Conservation (phyloP, 2,888 invertebrate genomes). For the Fabriciana adippe region DNA sequence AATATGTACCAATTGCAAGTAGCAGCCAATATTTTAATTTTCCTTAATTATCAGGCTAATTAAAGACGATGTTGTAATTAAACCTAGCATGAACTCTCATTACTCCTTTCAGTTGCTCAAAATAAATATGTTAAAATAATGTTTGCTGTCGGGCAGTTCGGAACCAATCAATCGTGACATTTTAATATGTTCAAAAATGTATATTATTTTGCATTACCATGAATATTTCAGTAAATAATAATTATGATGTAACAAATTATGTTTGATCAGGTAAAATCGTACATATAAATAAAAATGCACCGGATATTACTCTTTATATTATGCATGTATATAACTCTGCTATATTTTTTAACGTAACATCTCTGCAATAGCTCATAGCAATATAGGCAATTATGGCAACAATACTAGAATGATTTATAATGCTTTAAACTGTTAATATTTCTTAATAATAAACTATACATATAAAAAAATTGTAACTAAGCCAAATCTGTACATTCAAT, state of each 20-base stretch:
- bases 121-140: constrained; percentile 3
- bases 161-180: constrained; percentile 11
- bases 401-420: too few relatives aligned
- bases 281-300: too few relatives aligned
- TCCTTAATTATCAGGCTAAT: background rate
- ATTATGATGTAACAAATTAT: background rate
- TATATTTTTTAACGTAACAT: too few relatives aligned
- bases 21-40: background rate
- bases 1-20: too few relatives aligned
- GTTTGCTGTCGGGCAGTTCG: background rate
- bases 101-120: background rate
- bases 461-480: too few relatives aligned
- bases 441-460: too few relatives aligned
- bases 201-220: constrained; percentile 3
- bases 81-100: background rate
- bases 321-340: too few relatives aligned
- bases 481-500: too few relatives aligned
- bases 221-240: background rate
- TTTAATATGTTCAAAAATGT: constrained; percentile 15
- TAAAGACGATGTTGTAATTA: background rate
- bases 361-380: too few relatives aligned
- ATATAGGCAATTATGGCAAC: too few relatives aligned
- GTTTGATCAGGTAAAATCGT: background rate
- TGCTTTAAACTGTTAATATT: too few relatives aligned
- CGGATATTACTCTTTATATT: too few relatives aligned